Evolutionary conservation across 2,888 invertebrate genomes (phyloP).

Genomic region (Ectemnius lituratus): DNA sequence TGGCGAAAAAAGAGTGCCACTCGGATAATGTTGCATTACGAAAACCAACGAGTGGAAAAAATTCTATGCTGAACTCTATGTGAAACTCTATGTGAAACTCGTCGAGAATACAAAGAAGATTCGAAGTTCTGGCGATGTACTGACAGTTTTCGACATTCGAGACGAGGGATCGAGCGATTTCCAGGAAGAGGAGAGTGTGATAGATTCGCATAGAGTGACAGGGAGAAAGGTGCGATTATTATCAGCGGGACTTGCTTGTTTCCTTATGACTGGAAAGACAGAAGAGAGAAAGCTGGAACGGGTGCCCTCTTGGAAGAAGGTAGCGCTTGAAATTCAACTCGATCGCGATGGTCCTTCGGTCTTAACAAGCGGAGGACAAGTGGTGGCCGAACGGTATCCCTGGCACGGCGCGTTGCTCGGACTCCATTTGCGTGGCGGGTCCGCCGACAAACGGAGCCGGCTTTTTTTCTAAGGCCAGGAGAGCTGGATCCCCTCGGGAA

Average conservation of each 20-base stretch:
- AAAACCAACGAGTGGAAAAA: no score
- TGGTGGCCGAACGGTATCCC: no score
- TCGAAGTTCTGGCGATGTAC: no score
- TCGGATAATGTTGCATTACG: no score
- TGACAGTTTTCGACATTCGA: background rate
- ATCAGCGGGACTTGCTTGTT: conserved; percentile 24
- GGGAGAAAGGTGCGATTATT: conserved; percentile 45
- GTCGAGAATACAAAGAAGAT: no score
- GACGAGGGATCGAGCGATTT: background rate
- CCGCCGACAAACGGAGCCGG: conserved; percentile 7
- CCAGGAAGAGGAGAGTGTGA: background rate
- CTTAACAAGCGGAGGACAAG: no score
- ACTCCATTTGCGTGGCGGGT: background rate
- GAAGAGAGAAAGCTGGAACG: conserved; percentile 33
- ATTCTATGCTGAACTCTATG: no score
- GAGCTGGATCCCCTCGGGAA: background rate
- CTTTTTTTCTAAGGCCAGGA: conserved; percentile 3
- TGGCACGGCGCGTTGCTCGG: no score
- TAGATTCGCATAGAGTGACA: conserved; percentile 43
- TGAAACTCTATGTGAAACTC: no score
- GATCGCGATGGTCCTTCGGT: no score
- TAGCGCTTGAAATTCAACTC: no score
- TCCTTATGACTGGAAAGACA: conserved; percentile 4
- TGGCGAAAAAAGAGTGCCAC: no score
- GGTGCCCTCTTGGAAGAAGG: background rate